Evolutionary conservation across 2,888 invertebrate species (phyloP), one percentile per base, ranked within the genome.

Genomic region (Sminthurinus aureus): DNA sequence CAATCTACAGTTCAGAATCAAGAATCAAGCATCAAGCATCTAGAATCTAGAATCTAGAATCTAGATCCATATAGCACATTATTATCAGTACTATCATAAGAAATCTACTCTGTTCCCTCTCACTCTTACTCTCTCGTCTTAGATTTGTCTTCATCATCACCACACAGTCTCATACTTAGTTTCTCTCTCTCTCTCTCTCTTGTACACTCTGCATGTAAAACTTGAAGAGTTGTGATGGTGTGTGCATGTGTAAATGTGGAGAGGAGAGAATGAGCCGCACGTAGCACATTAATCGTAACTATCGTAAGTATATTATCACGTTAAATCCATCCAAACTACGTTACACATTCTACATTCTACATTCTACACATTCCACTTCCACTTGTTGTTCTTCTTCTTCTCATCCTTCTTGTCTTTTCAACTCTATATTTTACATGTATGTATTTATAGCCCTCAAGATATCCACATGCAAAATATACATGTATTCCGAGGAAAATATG

Each of bases 261-360:
- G 15, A 58, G 50, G 50, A 75, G 20, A 52, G 75, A 75, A 13
- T 73, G 58, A 81, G 81, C 58, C 73, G 81, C 81, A 81, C 81
- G 81, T 81, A 81, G 73, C 15, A 81, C 81, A 81, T 81, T 81
- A 81, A 81, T 81, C 81, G 81, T 58, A 81, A 81, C 73, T 51
- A 81, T 81, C 74, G 20, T 81, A 73, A 50, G 71, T 81, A 73
- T 73, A 81, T 81, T 81, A 81, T 81, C 81, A 81, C 81, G 71
- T 51, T 74, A n/a, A 81, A 69, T 15, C 71, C 64, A 38, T 15
- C 71, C 58, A 58, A 58, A 58, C 58, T 58, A 58, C 67, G n/a
- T 20, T 69, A 4, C 71, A 71, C 26, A 71, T 24, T 71, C 20
- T 24, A 71, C 26, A 67, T n/a, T 18, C 64, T 18, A 8, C 64